Evolutionary conservation across 2,888 invertebrate genomes (phyloP), one percentile per base, ranked within the genome.

Genomic region (Byasa hedistus): DNA sequence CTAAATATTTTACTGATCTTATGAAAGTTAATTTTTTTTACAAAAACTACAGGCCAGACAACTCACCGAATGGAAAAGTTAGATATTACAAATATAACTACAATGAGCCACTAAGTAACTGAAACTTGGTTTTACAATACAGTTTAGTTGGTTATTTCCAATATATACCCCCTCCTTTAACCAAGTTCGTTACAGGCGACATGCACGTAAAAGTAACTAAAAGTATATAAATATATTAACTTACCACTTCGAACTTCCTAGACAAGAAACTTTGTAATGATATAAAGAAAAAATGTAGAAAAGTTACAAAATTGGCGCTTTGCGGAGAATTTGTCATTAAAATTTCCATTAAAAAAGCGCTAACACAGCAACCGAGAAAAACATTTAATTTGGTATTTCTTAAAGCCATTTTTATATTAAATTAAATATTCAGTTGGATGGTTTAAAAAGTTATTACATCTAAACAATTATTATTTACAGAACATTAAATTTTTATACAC

Each of bases 291-390:
- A 89, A 90, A 71, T 91, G 91, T 17, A 91, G 78, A 69, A 87
- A 91, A 48, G 91, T 89, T 54, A 91, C 79, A 27, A 91, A 80
- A 77, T 88, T 90, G 22, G 88, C 89, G 68, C 82, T 83, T 48
- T 82, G 73, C 2, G 91, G 83, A 32, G 77, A 79, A 63, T 73
- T 82, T 55, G 83, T 76, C 88, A 91, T 89, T 65, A 91, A 73
- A 68, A 90, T 80, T 86, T 91, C 91, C 91, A 91, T 90, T 7
- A 89, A 72, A 76, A 87, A 88, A 58, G 89, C 79, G 73, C 86
- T 89, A 3, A 79, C 72, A 73, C 91, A 89, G 73, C 91, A 91
- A 65, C 88, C 82, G 51, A 81, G 22, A 69, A 91, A 87, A 69
- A 90, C 86, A 72, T 89, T 83, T 0, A 72, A 32, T 48, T 80